Base-by-base conservation (phyloP, 2,888 invertebrate species). In the Halictus ligatus region DNA sequence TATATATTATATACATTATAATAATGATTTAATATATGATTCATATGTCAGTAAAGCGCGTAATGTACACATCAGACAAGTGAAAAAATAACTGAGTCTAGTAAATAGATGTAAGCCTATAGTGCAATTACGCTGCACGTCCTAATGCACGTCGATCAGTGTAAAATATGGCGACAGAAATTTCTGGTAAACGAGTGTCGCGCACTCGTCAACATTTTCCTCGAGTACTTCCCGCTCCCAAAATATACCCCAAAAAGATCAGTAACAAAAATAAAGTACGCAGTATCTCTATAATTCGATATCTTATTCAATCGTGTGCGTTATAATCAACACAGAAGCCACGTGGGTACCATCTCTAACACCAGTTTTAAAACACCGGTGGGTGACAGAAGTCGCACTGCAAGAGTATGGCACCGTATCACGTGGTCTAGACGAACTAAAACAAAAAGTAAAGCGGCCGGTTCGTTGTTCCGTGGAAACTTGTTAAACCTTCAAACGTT, bases 401-500 rank as follows among this genome's bases (percentile, higher is more conserved):
- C 29, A 29, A 25, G 15, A 25, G 29, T 64, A 43, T n/a, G 40
- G 13, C 71, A 71, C 43, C n/a, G 43, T 43, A 13, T 43, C 71
- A 71, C 43, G 71, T n/a, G 40, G 43, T 64, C 40, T 12, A 12
- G 40, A 1, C 21, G 5, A n/a, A 13, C n/a, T 12, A 71, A 64
- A 64, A 15, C 15, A 25, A 67, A 67, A 67, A 35, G 67, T 50
- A 29, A 50, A 69, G 35, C 77, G 35, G 46, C 13, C 35, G 64
- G 8, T 35, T 50, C 35, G 48, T n/a, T 29, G 35, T 77, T 46
- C 67, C 13, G 35, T 15, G 43, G 50, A 64, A 83, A 35, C 67
- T 69, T 50, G 71, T 75, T 50, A 54, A 64, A 13, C 18, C 60
- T 60, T 43, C 72, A 69, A 78, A 72, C 12, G 43, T 58, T 46